A percentile compares a stretch with the other conserved stretches of the same genome.
These are phyloP conservation scores for Drosophila bunnanda DNA, from an alignment of 2,888 invertebrate genomes.

Conservation along the genomic window DNA sequence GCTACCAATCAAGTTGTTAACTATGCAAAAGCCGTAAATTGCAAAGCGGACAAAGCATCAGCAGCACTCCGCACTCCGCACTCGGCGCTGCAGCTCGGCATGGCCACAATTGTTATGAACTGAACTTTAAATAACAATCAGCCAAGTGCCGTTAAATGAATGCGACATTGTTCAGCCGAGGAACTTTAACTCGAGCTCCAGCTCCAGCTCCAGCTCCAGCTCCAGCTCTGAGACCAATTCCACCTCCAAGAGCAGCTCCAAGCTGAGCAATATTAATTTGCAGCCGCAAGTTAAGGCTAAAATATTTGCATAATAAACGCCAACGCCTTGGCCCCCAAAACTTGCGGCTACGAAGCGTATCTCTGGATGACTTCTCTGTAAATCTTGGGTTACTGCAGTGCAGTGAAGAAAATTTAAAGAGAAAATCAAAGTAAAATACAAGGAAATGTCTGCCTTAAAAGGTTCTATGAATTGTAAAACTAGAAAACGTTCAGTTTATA, in stretches of 20 bases:
- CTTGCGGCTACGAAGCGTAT: constrained; percentile 33
- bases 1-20: constrained; percentile 78
- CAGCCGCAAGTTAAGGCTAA: constrained; percentile 67
- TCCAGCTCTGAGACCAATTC: constrained; percentile 19
- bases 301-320: constrained; percentile 79
- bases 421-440: not conserved
- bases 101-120: constrained; percentile 70
- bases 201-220: constrained; percentile 27
- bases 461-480: no score
- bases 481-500: no score
- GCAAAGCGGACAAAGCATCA: constrained; percentile 55
- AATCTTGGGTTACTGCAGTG: constrained; percentile 29
- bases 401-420: not conserved
- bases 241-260: constrained; percentile 32
- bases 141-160: constrained; percentile 79
- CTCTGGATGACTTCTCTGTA: constrained; percentile 14
- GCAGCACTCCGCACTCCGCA: constrained; percentile 10
- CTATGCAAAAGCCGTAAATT: constrained; percentile 75
- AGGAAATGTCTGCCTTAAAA: not conserved
- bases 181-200: constrained; percentile 23
- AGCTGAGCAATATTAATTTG: constrained; percentile 70
- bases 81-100: not conserved
- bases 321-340: constrained; percentile 65
- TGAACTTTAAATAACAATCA: constrained; percentile 78
- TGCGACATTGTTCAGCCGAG: constrained; percentile 68